Evolutionary conservation across 2,797 vertebrate genomes (phyloP), one percentile per base, ranked within the genome.

Genomic region (Prionace glauca): DNA sequence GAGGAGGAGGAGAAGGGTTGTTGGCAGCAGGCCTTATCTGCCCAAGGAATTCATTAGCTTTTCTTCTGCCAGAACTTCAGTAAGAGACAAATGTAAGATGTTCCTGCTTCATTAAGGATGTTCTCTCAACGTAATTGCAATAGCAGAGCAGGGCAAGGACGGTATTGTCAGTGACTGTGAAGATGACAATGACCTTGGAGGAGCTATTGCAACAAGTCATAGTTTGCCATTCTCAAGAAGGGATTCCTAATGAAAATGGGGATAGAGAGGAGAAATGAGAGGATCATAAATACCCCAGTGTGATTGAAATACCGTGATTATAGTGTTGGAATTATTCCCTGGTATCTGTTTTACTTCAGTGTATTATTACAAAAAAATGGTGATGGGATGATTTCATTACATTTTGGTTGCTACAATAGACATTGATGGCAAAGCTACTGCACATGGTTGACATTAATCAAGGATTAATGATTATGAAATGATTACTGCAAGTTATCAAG

Each of bases 401-500:
- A 92, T 92, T 92, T 90, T 26, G 67, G 90, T 92, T 92, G 36
- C 36, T 69, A 36, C 65, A 41, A 69, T n/a, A 65, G 16, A 92
- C 32, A 41, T 92, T 69, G 20, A 69, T 24, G 36, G 90, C 90
- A 92, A 92, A 18, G 9, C n/a, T 92, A 41, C 16, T 41, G n/a
- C n/a, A 69, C 9, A 69, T 5, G 11, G 56, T 36, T 36, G 65
- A 92, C 11, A n/a, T 20, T 67, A 69, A 67, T 69, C 36, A 24
- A 67, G 18, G 36, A 92, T 67, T 92, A 92, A 65, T 11, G n/a
- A 67, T 91, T 65, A 91, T 91, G 62, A n/a, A 92, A 69, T 69
- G 62, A 92, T 67, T 18, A 88, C 86, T 88, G 86, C 16, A 8
- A 91, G 60, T 16, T 65, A 36, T n/a, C n/a, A 29, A 62, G 60